Conservation (phyloP, 2,797 vertebrate genomes). For the Podargus strigoides region DNA sequence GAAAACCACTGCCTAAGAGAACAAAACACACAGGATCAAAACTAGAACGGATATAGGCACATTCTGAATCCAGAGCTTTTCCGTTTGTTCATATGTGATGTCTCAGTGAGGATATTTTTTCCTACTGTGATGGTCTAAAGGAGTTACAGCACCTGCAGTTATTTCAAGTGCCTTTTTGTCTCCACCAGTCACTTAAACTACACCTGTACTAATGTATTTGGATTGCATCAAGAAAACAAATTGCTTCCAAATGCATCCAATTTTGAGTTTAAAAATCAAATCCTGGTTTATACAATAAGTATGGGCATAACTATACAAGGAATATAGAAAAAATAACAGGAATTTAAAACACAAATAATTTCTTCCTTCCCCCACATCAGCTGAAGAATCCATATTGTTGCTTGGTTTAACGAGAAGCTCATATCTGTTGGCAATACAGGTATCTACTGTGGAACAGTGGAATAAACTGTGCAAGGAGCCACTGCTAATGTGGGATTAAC, state of each 20-base stretch:
- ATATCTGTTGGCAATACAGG: not conserved
- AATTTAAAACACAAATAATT: not conserved
- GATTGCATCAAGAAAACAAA: not conserved
- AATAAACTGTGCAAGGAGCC: not conserved
- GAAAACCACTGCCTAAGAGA: not conserved
- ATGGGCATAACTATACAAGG: not conserved
- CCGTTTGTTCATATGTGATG: rapidly evolving
- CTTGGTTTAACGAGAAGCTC: not conserved
- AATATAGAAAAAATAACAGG: not conserved
- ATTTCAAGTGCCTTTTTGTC: not conserved
- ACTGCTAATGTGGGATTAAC: not conserved
- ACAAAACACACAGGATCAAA: not conserved
- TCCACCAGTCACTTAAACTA: not conserved
- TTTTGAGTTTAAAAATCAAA: not conserved
- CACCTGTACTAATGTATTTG: not conserved
- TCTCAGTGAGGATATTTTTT: not conserved
- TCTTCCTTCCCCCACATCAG: not conserved
- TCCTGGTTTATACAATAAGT: not conserved
- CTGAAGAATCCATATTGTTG: not conserved
- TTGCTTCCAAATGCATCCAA: not conserved
- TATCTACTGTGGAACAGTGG: not conserved
- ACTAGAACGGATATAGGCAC: not conserved
- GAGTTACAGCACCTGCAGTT: not conserved
- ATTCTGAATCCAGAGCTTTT: not conserved
- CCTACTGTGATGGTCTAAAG: not conserved